Evolutionary conservation across 1,140 invertebrate species (phyloP), one percentile per base, ranked within the genome.

Genomic region (Drosophila lacertosa): DNA sequence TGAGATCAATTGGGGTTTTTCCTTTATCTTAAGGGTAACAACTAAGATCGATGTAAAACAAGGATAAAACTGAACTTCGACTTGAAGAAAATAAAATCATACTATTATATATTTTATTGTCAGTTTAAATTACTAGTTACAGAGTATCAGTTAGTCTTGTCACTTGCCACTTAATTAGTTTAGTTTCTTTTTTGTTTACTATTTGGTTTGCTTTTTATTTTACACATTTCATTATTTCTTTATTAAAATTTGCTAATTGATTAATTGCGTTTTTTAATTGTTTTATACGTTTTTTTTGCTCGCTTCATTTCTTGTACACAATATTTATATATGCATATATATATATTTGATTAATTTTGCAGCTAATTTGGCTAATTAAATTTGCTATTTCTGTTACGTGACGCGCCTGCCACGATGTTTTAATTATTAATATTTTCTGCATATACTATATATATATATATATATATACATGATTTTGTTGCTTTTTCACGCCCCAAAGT

Each of bases 301-400:
- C 1, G 37, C 29, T 32, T 32, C 58, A 29, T 39, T 9, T 39
- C 51, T 60, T 60, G 40, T 42, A 47, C 55, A 54, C 20, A 54
- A 16, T 48, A 59, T 66, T 47, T 60, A 75, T 42, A 58, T 77
- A 48, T 68, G n/a, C n/a, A n/a, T n/a, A 59, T 66, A 53, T 60
- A 75, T 42, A 58, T 77, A 48, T 68, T 68, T 57, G 58, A 68
- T 73, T 67, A 75, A 81, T 86, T 79, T 32, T 57, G 58, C 66
- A 40, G 67, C 82, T 75, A 78, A 88, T 75, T 74, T 78, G 66
- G 55, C 55, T 78, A 88, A 88, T 88, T 78, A 76, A 88, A 88
- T 88, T 81, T 63, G 47, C 55, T 88, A 78, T 88, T 78, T 88
- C 44, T 69, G 78, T 69, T 88, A 88, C 82, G 82, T 88, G 80